These are phyloP conservation scores for Magallana ariakensis DNA, from an alignment of 1,140 invertebrate genomes.

Conservation along the genomic window DNA sequence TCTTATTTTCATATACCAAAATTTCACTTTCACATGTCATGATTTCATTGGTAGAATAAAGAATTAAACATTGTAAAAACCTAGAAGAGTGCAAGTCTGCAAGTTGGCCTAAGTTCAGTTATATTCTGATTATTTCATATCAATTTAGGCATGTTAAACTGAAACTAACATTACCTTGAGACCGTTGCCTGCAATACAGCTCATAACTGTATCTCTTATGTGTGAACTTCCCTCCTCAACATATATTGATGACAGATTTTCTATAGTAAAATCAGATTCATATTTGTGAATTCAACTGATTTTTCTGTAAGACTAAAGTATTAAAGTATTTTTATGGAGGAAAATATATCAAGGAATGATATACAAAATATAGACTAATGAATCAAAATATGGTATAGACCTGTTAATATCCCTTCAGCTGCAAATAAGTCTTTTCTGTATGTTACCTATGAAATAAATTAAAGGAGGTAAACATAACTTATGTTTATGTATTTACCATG, in stretches of 20 bases:
- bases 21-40: no score
- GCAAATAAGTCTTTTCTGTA: constrained; percentile 42
- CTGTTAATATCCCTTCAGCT: constrained; percentile 28
- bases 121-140: no score
- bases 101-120: no score
- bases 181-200: background rate
- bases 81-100: no score
- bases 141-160: no score
- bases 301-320: no score
- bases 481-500: no score
- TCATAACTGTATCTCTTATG: background rate
- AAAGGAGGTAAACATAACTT: background rate
- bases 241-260: constrained; percentile 13
- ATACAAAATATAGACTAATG: background rate
- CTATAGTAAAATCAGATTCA: background rate
- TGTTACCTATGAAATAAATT: background rate
- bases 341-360: background rate
- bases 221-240: background rate
- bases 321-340: no score
- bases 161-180: background rate
- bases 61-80: no score
- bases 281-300: no score
- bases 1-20: no score
- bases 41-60: no score
- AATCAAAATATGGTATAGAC: background rate